Evolutionary conservation across 2,797 vertebrate genomes (phyloP), one percentile per base, ranked within the genome.

Genomic region (Serranus cabrilla): DNA sequence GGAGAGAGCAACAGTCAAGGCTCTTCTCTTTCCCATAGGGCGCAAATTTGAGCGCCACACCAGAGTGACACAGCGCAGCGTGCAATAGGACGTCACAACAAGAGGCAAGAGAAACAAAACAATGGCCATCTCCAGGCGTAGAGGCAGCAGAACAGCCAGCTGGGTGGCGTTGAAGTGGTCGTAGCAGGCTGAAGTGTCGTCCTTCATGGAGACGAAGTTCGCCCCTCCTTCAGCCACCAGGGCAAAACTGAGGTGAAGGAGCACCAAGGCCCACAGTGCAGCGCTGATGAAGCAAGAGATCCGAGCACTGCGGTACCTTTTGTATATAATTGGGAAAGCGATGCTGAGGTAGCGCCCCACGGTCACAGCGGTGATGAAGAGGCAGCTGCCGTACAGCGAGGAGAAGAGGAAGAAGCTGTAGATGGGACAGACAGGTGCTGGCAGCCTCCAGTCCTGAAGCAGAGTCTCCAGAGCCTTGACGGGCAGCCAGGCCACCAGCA

Each of bases 331-430:
- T 0, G 97, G 96, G 74, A 95, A 97, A 1, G 96, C 96, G 0
- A 96, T 96, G 55, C 96, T 96, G 71, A 97, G 92, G 89, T 97
- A 97, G 23, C 97, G 96, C 2, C 96, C 97, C 0, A 80, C 94
- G 0, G 95, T 95, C 70, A 97, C 95, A 0, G 93, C 95, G 0
- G 95, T 95, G 84, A 97, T 92, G 87, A 97, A 94, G 13, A 95
- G 93, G 10, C 95, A 95, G 5, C 96, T 95, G 1, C 95, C 94
- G 0, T 97, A 97, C 25, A 97, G 91, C 0, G 96, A 96, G 8
- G 93, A 90, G 23, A 95, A 96, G 23, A 96, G 92, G 82, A 92
- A 94, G 80, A 97, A 92, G 82, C 80, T 95, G 68, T 95, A 96
- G 52, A 93, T 18, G 0, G 95, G 95, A 63, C 97, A 97, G 11